These are phyloP conservation scores for Deilephila elpenor DNA, from an alignment of 2,888 invertebrate genomes.

Conservation along the genomic window DNA sequence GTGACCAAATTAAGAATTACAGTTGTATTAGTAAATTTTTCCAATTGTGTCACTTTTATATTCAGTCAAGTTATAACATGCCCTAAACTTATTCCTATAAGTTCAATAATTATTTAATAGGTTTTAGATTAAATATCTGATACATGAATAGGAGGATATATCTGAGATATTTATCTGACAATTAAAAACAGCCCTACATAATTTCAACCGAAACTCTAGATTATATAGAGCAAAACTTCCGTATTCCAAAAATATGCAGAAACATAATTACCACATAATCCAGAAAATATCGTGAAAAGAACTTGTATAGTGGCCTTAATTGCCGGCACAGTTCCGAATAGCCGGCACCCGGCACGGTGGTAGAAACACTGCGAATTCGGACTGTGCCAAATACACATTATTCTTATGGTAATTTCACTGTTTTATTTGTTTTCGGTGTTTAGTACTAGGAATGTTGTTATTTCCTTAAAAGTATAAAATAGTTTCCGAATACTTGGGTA, in stretches of 20 bases:
- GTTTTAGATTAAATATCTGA: no score
- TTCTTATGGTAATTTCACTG: constrained; percentile 12
- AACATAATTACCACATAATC: constrained; percentile 1
- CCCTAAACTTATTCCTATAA: no score
- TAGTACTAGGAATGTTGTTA: background rate
- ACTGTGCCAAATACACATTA: constrained; percentile 12
- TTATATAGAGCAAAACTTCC: no score
- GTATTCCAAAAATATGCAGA: background rate
- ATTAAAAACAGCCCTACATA: no score
- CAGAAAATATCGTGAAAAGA: constrained; percentile 3
- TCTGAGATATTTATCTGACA: no score
- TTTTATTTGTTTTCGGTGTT: constrained; percentile 9
- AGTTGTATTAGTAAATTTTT: no score
- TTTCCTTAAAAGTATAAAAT: background rate
- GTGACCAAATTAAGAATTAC: no score
- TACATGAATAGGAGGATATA: no score
- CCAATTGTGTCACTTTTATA: no score
- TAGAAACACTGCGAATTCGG: background rate
- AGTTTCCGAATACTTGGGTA: background rate
- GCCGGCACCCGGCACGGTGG: background rate
- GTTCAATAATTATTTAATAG: no score
- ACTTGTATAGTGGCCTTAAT: constrained; percentile 15
- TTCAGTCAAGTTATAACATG: no score
- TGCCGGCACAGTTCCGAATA: constrained; percentile 11
- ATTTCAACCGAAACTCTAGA: no score